phyloP scores from a whole-genome alignment of 2,797 vertebrate species.

The Naso thynnoides region DNA sequence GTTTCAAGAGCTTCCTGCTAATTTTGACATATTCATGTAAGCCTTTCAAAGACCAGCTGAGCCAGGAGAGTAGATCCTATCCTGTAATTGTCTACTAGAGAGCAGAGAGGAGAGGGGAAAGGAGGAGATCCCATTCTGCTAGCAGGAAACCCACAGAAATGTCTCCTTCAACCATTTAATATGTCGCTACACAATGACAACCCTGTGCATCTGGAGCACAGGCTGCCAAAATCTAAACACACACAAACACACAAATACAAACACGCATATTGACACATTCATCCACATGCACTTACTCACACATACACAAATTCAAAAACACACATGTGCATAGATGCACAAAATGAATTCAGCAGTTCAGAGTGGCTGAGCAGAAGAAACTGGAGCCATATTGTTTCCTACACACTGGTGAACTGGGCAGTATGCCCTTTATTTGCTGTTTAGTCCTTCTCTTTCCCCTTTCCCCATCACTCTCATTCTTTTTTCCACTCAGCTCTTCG shows the following conservation, averaged over 20 bases:
- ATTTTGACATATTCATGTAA: conserved; percentile 82
- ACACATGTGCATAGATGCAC: conserved; percentile 45
- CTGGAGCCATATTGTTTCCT: conserved; percentile 80
- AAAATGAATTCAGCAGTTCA: conserved; percentile 76
- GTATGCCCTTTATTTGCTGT: conserved; percentile 71
- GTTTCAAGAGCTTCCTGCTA: conserved; percentile 82
- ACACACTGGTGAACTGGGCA: conserved; percentile 78
- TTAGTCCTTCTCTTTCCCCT: conserved; percentile 55
- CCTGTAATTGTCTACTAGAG: conserved; percentile 81
- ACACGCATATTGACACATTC: conserved; percentile 52
- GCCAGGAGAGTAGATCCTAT: conserved; percentile 83
- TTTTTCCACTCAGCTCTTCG: conserved; percentile 54
- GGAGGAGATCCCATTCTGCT: conserved; percentile 82
- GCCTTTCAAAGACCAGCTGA: conserved; percentile 87
- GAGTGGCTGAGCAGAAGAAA: conserved; percentile 77
- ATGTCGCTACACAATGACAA: conserved; percentile 86
- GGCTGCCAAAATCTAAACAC: conserved; percentile 79
- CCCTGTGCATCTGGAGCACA: conserved; percentile 86
- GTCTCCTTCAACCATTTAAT: conserved; percentile 89
- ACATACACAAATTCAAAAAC: conserved; percentile 49
- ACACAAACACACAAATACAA: conserved; percentile 58
- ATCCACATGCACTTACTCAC: conserved; percentile 24
- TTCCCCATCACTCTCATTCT: conserved; percentile 59
- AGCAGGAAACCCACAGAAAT: conserved; percentile 88
- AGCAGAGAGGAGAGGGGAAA: conserved; percentile 73